Evolutionary conservation across 1,140 invertebrate species (phyloP), one percentile per base, ranked within the genome.

Genomic region (Stenopsyche tienmushanensis): DNA sequence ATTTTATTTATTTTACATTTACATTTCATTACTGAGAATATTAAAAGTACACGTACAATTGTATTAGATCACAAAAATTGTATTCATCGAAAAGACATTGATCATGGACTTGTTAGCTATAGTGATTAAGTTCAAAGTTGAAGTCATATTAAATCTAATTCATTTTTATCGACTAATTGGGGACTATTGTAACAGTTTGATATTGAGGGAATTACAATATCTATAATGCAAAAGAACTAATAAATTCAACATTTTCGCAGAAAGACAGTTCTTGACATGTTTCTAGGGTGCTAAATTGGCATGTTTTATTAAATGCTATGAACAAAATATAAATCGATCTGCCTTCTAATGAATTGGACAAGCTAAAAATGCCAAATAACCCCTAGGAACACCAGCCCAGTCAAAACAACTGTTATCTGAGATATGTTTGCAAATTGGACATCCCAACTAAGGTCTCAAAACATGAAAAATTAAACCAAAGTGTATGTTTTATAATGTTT

Each of bases 1-100:
- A 65, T 53, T 69, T 69, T 69, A 65, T 63, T 65, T 55, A 57
- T 65, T 24, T 47, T 69, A 65, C 58, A 69, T 69, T 57, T 62
- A 62, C 64, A 66, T 18, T 39, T 64, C 57, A 59, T 39, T 47
- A 67, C 41, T 60, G 60, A 64, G 39, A 68, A 50, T 47, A 49
- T n/a, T 29, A 53, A 10, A 18, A 3, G 15, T 49, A 18, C 21
- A 53, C 5, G 13, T 34, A 57, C 42, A 57, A 57, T 57, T 39
- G 26, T n/a, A 10, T 41, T 42, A 57, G 21, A 57, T 42, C 13
- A 57, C 13, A 55, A 54, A 24, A 39, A 41, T 55, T 50, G 8
- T 39, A 21, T 57, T 42, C 26, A 57, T 57, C 54, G 34, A 26
- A 39, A 54, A 49, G 39, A 29, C 24, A 42, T 57, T 57, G 54